phyloP scores from a whole-genome alignment of 2,113 vertebrate genomes.

The Piaya cayana region DNA sequence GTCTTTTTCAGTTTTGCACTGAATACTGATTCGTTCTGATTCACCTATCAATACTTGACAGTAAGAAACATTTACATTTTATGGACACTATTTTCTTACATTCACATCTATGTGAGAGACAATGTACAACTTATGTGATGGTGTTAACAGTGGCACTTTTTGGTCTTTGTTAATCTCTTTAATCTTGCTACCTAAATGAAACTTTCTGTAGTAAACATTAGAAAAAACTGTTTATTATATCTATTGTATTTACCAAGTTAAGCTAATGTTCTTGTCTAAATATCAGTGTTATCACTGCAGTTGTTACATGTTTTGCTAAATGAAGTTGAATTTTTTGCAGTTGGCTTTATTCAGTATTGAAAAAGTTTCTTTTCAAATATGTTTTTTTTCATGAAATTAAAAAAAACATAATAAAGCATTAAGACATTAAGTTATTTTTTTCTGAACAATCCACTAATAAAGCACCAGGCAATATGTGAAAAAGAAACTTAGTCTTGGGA shows the following conservation, averaged over 20 bases:
- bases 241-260: neutral
- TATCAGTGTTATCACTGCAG: neutral
- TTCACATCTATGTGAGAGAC: neutral
- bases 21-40: neutral
- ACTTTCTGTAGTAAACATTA: neutral
- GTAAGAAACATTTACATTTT: constrained; percentile 9
- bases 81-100: neutral
- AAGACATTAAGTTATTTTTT: neutral
- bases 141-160: neutral
- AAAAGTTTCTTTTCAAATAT: neutral
- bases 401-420: neutral
- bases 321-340: neutral
- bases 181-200: neutral
- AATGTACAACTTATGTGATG: neutral
- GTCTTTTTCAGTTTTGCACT: neutral
- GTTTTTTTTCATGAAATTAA: neutral
- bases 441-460: neutral
- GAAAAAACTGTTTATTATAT: neutral
- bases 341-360: neutral
- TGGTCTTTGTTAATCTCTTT: neutral
- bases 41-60: constrained; percentile 21
- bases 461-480: neutral
- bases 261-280: neutral
- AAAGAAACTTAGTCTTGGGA: neutral
- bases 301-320: neutral